Percentiles rank a stretch among this genome's conserved stretches.
These are phyloP conservation scores for Cassiopea andromeda DNA, from an alignment of 30 jellyfish, hydroid and myxozoan species.

Conservation along the genomic window DNA sequence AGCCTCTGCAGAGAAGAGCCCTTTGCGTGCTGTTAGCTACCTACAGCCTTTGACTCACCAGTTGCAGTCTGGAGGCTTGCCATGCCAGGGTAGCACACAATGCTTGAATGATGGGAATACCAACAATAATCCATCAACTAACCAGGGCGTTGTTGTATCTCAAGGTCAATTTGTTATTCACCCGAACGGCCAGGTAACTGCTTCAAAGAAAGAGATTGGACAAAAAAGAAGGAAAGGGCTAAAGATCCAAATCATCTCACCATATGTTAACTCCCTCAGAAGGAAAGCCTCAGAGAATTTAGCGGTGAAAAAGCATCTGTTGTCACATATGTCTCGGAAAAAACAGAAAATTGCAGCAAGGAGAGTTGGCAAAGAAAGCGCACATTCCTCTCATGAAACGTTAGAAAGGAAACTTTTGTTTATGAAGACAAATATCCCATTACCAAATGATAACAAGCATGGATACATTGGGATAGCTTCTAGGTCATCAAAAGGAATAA, in stretches of 20 bases:
- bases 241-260: conserved; percentile 38
- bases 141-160: conserved; percentile 51
- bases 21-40: conserved; percentile 32
- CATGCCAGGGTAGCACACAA: conserved; percentile 9
- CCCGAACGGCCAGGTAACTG: conserved; percentile 69
- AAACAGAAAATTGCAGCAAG: neutral
- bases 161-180: conserved; percentile 58
- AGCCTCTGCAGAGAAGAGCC: conserved; percentile 62
- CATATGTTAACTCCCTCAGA: neutral
- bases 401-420: conserved; percentile 15
- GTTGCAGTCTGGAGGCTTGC: conserved; percentile 7
- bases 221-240: conserved; percentile 1
- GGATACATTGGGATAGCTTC: neutral
- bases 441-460: conserved; percentile 16
- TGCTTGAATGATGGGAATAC: neutral
- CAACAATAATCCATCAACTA: neutral
- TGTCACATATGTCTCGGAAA: conserved; percentile 1
- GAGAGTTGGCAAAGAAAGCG: neutral
- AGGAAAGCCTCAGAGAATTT: neutral
- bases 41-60: conserved; percentile 2
- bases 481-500: neutral
- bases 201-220: conserved; percentile 28
- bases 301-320: conserved; percentile 20
- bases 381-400: neutral
- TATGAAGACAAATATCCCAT: conserved; percentile 46